Conservation (phyloP, 2,113 vertebrate species). For the Otocyon megalotis region DNA sequence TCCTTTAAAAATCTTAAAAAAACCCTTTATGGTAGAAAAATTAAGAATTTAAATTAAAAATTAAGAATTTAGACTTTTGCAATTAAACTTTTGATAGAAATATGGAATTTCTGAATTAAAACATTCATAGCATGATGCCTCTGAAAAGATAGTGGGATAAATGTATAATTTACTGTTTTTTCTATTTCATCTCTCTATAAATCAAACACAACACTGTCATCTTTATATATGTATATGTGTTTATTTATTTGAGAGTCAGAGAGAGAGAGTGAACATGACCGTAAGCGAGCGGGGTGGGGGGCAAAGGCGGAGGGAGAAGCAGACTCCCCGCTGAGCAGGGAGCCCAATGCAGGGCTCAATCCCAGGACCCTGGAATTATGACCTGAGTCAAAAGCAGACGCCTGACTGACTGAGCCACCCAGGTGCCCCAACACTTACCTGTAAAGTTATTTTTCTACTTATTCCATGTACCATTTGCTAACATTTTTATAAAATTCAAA, state of each 20-base stretch:
- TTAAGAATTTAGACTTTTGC: background rate
- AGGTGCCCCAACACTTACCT: no score
- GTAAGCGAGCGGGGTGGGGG: rapidly evolving
- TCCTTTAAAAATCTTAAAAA: background rate
- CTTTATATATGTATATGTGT: no score
- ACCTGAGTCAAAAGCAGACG: no score
- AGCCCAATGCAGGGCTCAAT: no score
- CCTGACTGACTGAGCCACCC: no score
- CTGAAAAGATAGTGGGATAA: background rate
- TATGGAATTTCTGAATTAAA: background rate
- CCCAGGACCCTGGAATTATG: no score
- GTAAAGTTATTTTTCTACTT: background rate
- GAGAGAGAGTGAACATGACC: no score
- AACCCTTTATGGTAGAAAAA: background rate
- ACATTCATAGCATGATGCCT: background rate
- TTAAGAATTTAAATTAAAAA: no score
- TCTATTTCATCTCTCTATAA: background rate
- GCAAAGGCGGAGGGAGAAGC: no score
- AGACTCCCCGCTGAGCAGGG: no score
- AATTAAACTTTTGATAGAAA: background rate
- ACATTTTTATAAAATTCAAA: background rate
- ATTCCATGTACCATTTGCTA: background rate
- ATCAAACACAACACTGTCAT: background rate
- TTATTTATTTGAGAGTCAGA: no score
- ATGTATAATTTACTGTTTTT: slow-evolving; percentile 6